Conservation (phyloP, 2,113 vertebrate genomes). For the Siphamia tubifer region DNA sequence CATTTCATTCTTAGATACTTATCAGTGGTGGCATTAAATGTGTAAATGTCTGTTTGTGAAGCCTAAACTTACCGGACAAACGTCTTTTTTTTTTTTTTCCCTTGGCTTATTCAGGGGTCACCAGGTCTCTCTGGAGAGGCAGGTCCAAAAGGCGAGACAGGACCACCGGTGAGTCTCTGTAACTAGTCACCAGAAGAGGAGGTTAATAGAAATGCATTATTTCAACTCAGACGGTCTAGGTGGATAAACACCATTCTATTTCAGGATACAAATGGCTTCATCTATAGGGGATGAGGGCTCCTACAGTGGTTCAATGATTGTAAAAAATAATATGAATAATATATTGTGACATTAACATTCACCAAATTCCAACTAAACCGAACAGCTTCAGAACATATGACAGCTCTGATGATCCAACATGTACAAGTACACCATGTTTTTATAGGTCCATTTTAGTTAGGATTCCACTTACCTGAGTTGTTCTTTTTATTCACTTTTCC, state of each 20-base stretch:
- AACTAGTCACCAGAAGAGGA: neutral
- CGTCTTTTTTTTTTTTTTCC: neutral
- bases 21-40: neutral
- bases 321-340: no score
- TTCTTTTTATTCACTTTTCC: neutral
- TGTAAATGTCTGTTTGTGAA: neutral
- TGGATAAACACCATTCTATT: no score
- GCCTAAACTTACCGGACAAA: no score
- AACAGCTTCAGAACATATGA: no score
- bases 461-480: neutral
- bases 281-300: no score
- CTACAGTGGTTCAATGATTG: no score
- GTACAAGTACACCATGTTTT: neutral
- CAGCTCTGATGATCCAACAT: no score
- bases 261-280: no score
- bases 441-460: constrained; percentile 15
- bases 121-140: constrained; percentile 83
- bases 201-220: neutral
- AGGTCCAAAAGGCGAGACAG: constrained; percentile 88
- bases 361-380: no score
- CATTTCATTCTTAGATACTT: neutral
- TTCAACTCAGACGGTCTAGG: neutral
- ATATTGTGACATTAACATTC: no score
- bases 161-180: constrained; percentile 80
- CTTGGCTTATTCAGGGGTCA: constrained; percentile 82